A percentile compares a stretch with the other conserved stretches of the same genome.
Evolutionary conservation across 2,888 invertebrate genomes (phyloP).

Genomic region (Lapara coniferarum): DNA sequence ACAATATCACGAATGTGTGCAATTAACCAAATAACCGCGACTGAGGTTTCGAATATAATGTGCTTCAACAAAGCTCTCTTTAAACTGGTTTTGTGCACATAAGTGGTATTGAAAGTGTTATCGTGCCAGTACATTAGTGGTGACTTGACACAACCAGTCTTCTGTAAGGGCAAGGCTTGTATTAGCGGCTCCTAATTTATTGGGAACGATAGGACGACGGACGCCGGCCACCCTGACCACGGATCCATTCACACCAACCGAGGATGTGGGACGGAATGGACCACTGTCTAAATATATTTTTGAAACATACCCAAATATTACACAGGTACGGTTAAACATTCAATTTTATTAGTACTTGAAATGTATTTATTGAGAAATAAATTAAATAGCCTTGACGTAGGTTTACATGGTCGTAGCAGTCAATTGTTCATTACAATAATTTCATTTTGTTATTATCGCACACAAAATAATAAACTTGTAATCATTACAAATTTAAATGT

Average conservation of each 20-base stretch:
- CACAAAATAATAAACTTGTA: too few species aligned
- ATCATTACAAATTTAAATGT: too few species aligned
- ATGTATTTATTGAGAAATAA: too few species aligned
- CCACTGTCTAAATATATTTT: not conserved
- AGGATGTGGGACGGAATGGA: conserved; percentile 52
- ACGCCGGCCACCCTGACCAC: conserved; percentile 80
- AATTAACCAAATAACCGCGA: conserved; percentile 34
- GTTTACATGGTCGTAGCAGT: too few species aligned
- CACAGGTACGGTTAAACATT: too few species aligned
- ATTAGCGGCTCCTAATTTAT: conserved; percentile 83
- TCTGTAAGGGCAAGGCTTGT: conserved; percentile 79
- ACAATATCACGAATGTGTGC: conserved; percentile 62
- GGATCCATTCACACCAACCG: conserved; percentile 75
- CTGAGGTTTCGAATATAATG: conserved; percentile 9
- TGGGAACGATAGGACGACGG: conserved; percentile 80
- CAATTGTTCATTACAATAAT: too few species aligned
- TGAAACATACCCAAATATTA: not conserved
- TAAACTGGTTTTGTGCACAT: conserved; percentile 58
- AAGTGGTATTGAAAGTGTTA: conserved; percentile 78
- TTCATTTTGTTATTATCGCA: too few species aligned
- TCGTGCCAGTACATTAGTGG: conserved; percentile 80
- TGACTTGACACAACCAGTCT: conserved; percentile 79
- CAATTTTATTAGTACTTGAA: too few species aligned
- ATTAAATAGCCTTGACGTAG: too few species aligned
- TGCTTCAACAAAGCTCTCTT: conserved; percentile 40